Evolutionary conservation across 2,113 vertebrate species (phyloP).

Genomic region (Stictonetta naevosa): DNA sequence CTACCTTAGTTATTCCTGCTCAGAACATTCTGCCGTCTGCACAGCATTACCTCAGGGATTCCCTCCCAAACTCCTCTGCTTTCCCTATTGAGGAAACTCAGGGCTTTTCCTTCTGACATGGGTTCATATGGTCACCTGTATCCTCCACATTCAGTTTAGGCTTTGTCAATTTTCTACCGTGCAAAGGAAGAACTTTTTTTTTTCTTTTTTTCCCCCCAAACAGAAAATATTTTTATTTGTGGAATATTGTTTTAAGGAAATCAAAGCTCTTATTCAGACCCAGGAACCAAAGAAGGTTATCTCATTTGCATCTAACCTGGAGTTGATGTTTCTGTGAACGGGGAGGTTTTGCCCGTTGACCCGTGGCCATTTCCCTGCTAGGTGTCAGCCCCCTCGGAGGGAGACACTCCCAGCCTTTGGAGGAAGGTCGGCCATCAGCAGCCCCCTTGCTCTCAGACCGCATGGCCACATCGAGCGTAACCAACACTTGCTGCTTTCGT

Average conservation of each 20-base stretch:
- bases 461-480: not conserved
- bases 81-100: not conserved
- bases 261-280: not conserved
- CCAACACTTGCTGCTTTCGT: not conserved
- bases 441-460: not conserved
- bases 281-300: accelerated
- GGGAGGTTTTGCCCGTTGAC: not conserved
- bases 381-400: too few relatives aligned
- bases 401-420: not conserved
- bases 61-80: not conserved
- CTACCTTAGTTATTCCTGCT: not conserved
- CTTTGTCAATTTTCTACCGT: not conserved
- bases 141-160: not conserved
- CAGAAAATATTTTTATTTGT: not conserved
- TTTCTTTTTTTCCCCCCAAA: not conserved
- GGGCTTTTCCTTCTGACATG: too few relatives aligned
- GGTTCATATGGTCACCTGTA: not conserved
- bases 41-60: not conserved
- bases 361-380: not conserved
- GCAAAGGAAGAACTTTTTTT: not conserved
- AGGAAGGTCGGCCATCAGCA: too few relatives aligned
- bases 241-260: not conserved
- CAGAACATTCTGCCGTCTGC: not conserved
- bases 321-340: accelerated
- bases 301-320: not conserved